Conservation (phyloP, 2,888 invertebrate species). For the Lasioglossum oenotherae region DNA sequence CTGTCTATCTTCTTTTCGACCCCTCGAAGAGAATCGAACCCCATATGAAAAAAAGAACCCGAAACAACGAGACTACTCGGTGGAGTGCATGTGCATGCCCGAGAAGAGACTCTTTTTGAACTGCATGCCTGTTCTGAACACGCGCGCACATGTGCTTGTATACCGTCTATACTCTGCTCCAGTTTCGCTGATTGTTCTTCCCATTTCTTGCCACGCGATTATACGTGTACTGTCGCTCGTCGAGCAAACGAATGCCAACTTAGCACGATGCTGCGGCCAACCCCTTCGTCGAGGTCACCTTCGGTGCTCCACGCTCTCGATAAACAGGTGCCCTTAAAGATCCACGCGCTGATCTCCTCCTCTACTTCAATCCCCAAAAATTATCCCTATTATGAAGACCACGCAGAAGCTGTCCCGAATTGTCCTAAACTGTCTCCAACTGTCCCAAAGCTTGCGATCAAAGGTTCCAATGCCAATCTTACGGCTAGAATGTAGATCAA, state of each 20-base stretch:
- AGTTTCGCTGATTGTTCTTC: constrained; percentile 44
- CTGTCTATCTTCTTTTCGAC: background rate
- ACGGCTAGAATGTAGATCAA: background rate
- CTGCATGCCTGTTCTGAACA: constrained; percentile 66
- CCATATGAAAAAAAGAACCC: background rate
- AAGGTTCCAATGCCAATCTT: background rate
- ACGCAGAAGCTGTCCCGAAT: too few relatives aligned
- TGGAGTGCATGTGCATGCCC: constrained; percentile 77
- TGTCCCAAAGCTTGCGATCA: background rate
- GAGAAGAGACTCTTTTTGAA: constrained; percentile 52
- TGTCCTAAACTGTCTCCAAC: too few relatives aligned
- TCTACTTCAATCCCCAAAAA: background rate
- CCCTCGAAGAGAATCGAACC: background rate
- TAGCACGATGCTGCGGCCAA: constrained; percentile 10
- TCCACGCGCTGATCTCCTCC: background rate
- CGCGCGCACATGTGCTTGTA: constrained; percentile 61
- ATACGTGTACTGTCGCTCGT: constrained; percentile 19
- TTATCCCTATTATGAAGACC: too few relatives aligned
- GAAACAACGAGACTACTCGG: constrained; percentile 34
- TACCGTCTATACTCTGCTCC: constrained; percentile 63
- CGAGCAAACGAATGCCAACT: constrained; percentile 12
- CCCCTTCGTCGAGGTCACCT: constrained; percentile 6
- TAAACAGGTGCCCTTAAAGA: background rate
- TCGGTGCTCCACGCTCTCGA: background rate
- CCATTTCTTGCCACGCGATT: constrained; percentile 36